These are phyloP conservation scores for Trissoscelio sp. DNA, from an alignment of 2,888 invertebrate genomes.

Conservation along the genomic window DNA sequence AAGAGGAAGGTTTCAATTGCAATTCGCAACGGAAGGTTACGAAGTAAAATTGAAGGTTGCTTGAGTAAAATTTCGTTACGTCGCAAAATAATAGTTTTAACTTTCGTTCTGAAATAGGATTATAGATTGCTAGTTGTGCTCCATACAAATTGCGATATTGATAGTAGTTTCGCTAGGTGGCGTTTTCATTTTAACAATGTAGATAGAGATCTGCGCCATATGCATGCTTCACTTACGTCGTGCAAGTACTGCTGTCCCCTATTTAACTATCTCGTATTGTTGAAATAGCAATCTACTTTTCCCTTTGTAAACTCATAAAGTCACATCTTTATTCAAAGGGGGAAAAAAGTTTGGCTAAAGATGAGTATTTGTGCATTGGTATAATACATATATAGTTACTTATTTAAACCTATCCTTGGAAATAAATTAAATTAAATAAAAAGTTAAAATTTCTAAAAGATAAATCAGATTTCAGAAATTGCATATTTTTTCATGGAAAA, in stretches of 20 bases:
- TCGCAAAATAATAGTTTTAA: slow-evolving; percentile 15
- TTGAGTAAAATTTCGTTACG: neutral
- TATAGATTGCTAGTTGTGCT: slow-evolving; percentile 22
- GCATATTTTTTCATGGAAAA: too few species aligned
- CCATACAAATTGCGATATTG: slow-evolving; percentile 45
- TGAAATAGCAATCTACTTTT: slow-evolving; percentile 55
- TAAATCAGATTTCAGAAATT: too few species aligned
- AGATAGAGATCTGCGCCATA: slow-evolving; percentile 50
- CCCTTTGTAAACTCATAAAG: slow-evolving; percentile 48
- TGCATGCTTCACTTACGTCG: slow-evolving; percentile 42
- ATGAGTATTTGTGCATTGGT: slow-evolving; percentile 8
- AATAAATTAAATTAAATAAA: too few species aligned
- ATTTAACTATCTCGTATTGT: slow-evolving; percentile 57
- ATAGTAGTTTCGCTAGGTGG: slow-evolving; percentile 33
- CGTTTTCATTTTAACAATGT: slow-evolving; percentile 52
- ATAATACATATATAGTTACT: too few species aligned
- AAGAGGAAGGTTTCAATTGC: too few species aligned
- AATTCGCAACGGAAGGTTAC: too few species aligned
- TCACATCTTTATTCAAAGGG: slow-evolving; percentile 41
- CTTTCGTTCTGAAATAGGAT: slow-evolving; percentile 10
- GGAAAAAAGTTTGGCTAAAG: slow-evolving; percentile 29
- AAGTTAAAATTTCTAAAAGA: too few species aligned
- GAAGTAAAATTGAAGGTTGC: neutral
- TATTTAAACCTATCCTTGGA: slow-evolving; percentile 1
- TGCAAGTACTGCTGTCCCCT: slow-evolving; percentile 27